Percentiles rank a stretch among this genome's conserved stretches.
These are phyloP conservation scores for Aethes cnicana DNA, from an alignment of 2,888 invertebrate species.

Conservation along the genomic window DNA sequence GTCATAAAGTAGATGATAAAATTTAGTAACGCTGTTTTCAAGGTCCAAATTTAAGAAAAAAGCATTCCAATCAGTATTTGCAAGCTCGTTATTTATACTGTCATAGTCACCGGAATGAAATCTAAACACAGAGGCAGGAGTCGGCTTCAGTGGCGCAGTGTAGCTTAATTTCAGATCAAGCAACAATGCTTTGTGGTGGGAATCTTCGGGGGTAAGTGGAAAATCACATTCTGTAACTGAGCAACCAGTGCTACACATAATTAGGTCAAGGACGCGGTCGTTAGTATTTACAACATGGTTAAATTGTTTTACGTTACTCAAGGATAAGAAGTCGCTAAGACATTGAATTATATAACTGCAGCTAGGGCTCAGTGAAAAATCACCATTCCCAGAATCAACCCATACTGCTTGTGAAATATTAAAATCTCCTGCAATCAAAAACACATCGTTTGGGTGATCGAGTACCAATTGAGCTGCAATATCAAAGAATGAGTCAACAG, in stretches of 20 bases:
- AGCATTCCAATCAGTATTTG: neutral
- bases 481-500: neutral
- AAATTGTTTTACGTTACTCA: neutral
- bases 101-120: neutral
- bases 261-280: neutral
- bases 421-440: neutral
- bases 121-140: no score
- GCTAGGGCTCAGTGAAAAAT: neutral
- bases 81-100: neutral
- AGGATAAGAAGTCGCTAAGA: neutral
- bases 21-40: neutral
- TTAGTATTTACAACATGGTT: neutral
- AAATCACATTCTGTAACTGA: neutral
- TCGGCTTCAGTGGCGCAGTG: no score
- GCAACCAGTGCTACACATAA: neutral
- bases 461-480: neutral
- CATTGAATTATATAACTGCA: neutral
- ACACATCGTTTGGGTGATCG: neutral
- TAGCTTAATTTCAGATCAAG: no score
- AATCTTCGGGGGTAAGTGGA: neutral
- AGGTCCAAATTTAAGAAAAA: neutral
- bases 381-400: neutral
- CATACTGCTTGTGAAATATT: conserved; percentile 3
- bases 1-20: neutral
- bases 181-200: no score